Evolutionary conservation across 2,113 vertebrate genomes (phyloP).

Genomic region (Malaclemys terrapin): DNA sequence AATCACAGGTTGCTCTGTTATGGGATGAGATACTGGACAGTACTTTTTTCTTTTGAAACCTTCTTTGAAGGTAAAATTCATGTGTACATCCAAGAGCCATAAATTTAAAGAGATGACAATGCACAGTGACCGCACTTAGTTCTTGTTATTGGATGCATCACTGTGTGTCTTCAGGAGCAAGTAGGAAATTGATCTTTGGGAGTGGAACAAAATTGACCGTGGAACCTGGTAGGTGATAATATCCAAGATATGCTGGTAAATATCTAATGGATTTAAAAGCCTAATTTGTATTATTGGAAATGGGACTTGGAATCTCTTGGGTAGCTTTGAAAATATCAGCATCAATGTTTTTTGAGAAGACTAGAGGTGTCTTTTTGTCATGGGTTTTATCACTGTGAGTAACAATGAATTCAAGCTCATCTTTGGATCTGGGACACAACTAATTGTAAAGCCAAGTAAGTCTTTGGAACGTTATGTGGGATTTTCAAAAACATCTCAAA

Average conservation of each 20-base stretch:
- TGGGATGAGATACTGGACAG: neutral
- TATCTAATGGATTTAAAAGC: neutral
- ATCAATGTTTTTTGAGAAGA: neutral
- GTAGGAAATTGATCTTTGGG: conserved; percentile 31
- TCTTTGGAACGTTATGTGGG: conserved; percentile 6
- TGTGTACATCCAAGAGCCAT: neutral
- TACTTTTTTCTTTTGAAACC: neutral
- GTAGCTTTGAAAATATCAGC: neutral
- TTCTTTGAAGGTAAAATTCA: neutral
- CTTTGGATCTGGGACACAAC: conserved; percentile 45
- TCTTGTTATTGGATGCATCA: conserved; percentile 24
- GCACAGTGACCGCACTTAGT: neutral
- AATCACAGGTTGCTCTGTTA: neutral
- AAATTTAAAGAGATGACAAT: neutral
- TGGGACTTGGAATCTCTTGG: neutral
- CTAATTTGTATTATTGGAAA: neutral
- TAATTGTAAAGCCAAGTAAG: conserved; percentile 54
- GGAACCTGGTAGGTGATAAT: conserved; percentile 33
- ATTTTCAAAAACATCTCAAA: conserved; percentile 27
- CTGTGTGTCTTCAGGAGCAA: neutral
- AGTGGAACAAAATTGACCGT: conserved; percentile 29
- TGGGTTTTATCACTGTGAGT: conserved; percentile 53
- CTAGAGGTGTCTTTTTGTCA: conserved; percentile 51
- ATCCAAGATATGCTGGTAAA: neutral
- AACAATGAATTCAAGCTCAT: conserved; percentile 5